phyloP scores from a whole-genome alignment of 2,113 vertebrate genomes.

The Myrmecobius fasciatus region DNA sequence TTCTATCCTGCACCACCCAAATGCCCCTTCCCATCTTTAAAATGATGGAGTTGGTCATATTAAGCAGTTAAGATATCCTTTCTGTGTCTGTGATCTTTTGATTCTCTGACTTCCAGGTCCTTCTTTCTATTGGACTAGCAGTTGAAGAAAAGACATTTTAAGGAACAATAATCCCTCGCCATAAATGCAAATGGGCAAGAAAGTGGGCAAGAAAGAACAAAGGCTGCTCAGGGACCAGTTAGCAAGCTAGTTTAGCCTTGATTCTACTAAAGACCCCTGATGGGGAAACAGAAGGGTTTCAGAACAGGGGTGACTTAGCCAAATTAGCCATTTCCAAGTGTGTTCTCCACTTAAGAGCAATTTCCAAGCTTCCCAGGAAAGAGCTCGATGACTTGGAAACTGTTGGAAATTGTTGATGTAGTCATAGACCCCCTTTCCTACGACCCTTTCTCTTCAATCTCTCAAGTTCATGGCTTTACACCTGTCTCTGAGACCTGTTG shows the following conservation, averaged over 20 bases:
- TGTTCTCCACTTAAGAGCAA: neutral
- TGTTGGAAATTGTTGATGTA: neutral
- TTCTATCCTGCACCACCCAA: too few species aligned
- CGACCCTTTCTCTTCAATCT: neutral
- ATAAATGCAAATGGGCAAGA: neutral
- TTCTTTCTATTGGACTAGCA: neutral
- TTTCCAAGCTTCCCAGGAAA: neutral
- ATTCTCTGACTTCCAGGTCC: neutral
- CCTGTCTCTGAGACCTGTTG: neutral
- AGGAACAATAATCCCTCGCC: neutral
- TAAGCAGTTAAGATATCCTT: neutral
- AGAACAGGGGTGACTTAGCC: neutral
- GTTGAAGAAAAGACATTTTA: neutral
- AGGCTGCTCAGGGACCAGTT: neutral
- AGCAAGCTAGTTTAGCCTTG: neutral
- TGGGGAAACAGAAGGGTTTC: neutral
- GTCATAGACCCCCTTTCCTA: neutral
- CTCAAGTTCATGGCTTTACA: neutral
- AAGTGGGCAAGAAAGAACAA: neutral
- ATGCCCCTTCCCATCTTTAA: constrained; percentile 10
- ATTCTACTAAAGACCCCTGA: neutral
- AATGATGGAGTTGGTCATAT: neutral
- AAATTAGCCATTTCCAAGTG: neutral
- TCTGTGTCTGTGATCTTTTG: neutral
- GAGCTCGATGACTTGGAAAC: neutral